These are phyloP conservation scores for Holacanthus passer DNA, from an alignment of 2,113 vertebrate species.

Conservation along the genomic window DNA sequence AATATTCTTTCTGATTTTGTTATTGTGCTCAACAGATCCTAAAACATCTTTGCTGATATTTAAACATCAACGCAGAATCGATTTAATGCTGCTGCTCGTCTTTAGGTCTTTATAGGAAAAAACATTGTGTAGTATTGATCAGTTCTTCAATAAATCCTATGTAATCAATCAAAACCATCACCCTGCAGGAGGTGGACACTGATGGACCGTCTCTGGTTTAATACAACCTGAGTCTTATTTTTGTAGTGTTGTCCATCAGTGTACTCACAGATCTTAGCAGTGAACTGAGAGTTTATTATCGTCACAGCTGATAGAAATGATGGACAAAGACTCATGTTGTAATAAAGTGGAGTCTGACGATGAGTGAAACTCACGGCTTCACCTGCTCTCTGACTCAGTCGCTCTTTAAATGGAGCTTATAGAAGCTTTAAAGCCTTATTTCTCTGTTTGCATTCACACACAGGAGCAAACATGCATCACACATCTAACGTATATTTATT, in stretches of 20 bases:
- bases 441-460: not conserved
- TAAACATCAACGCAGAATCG: no score
- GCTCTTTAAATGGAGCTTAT: not conserved
- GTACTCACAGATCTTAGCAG: no score
- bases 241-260: not conserved
- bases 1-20: no score
- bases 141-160: not conserved
- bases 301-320: not conserved
- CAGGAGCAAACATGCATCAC: slow-evolving; percentile 4
- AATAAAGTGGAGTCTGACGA: not conserved
- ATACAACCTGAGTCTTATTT: not conserved
- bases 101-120: not conserved
- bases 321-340: not conserved
- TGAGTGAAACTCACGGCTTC: not conserved
- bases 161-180: not conserved
- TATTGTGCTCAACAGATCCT: no score
- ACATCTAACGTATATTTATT: slow-evolving; percentile 28
- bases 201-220: not conserved
- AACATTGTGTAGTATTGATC: not conserved
- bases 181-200: not conserved
- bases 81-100: not conserved
- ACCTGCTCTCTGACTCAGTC: not conserved
- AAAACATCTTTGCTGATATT: not conserved
- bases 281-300: no score
- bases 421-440: not conserved